Evolutionary conservation across 1,140 invertebrate species (phyloP), one percentile per base, ranked within the genome.

Genomic region (Drosophila varians): DNA sequence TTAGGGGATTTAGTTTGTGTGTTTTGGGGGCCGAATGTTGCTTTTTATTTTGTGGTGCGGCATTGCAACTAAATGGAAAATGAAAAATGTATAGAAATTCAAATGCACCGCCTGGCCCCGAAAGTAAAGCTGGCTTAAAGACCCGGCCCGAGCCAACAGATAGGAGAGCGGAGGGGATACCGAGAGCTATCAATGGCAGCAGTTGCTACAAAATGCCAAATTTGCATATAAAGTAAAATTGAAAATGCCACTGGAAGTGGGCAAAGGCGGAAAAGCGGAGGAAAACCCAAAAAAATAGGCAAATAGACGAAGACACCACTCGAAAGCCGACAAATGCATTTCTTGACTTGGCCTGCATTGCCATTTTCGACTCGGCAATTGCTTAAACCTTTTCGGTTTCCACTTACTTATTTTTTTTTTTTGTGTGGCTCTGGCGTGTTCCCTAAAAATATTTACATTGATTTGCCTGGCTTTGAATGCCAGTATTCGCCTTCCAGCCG

Each of bases 151-250:
- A 42, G 25, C 62, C 40, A 66, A 21, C 51, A 12, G 21, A 45
- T 4, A 21, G 48, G 16, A 36, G 21, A 18, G 57, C 26, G 16
- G 28, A 4, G 40, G 12, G 7, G 28, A 23, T 36, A 54, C 69
- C 31, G 51, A 53, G 54, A 68, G 72, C 75, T 86, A 86, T 86
- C 80, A 84, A 86, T 84, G 76, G 75, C 79, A 86, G 77, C 52
- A 55, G 72, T 65, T 71, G 79, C 79, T 77, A 80, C 78, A 83
- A 83, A 84, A 84, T 84, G 80, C 80, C 80, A 86, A 86, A 86
- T 86, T 86, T 86, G 80, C 80, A 86, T 86, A 86, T 86, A 86
- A 87, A 86, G 82, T 86, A 87, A 86, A 86, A 86, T 86, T 86
- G 79, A 84, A 84, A 84, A 84, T 86, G 79, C 80, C 76, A 74